Percentiles rank a stretch among this genome's conserved stretches.
Evolutionary conservation across 2,888 invertebrate species (phyloP).

Genomic region (Eupelmus urozonus): DNA sequence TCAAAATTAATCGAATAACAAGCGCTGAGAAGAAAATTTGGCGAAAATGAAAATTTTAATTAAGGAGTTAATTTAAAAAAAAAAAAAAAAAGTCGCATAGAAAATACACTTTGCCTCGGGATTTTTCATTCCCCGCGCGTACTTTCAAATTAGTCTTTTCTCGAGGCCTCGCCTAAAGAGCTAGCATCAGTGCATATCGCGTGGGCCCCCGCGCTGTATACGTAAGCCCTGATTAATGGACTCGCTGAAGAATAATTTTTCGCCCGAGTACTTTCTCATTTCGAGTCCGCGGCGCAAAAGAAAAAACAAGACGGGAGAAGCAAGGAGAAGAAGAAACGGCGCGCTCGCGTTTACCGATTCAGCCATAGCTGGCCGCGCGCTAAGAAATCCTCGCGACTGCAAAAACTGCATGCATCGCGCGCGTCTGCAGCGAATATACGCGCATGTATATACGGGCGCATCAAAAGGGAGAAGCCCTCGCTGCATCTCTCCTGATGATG

Average conservation of each 20-base stretch:
- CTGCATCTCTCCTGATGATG: background rate
- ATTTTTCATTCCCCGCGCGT: no score
- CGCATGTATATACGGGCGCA: background rate
- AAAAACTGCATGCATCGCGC: background rate
- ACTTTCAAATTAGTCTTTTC: background rate
- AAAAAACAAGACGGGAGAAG: background rate
- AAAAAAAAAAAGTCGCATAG: no score
- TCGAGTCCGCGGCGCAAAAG: background rate
- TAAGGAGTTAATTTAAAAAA: no score
- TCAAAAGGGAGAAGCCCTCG: background rate
- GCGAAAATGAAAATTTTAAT: no score
- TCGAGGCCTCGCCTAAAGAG: background rate
- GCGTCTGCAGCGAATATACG: background rate
- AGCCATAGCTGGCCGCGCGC: background rate
- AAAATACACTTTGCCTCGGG: no score
- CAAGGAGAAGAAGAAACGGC: background rate
- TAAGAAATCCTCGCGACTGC: background rate
- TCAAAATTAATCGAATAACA: no score
- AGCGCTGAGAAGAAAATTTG: no score
- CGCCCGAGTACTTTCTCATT: conserved; percentile 27
- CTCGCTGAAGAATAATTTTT: conserved; percentile 31
- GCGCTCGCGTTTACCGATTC: background rate
- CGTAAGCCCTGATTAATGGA: conserved; percentile 25
- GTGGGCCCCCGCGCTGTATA: no score
- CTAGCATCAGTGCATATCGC: no score